These are phyloP conservation scores for Tragelaphus scriptus DNA, from an alignment of 2,113 vertebrate genomes.

Conservation along the genomic window DNA sequence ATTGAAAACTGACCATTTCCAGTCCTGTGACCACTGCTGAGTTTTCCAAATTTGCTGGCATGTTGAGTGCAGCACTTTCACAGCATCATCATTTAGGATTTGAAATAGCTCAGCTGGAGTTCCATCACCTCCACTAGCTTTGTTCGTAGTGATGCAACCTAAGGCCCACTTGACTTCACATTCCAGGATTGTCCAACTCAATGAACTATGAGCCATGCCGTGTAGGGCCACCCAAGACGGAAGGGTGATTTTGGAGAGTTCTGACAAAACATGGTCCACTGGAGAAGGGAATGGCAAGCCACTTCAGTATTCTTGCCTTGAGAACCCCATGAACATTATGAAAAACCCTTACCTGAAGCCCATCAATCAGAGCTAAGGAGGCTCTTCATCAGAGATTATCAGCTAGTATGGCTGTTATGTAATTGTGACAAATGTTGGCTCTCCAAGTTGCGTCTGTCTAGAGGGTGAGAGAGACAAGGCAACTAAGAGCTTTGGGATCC, in stretches of 20 bases:
- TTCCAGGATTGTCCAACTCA: neutral
- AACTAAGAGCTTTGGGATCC: neutral
- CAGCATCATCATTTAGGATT: neutral
- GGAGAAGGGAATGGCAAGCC: neutral
- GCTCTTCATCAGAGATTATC: neutral
- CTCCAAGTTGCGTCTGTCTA: no score
- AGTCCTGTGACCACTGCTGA: neutral
- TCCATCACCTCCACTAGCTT: neutral
- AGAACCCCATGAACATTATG: neutral
- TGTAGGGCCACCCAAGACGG: neutral
- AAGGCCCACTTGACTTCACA: neutral
- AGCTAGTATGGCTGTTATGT: accelerated
- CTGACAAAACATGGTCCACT: neutral
- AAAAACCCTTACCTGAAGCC: neutral
- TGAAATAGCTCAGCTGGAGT: neutral
- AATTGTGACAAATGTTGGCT: neutral
- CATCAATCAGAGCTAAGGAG: neutral
- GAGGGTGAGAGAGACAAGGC: neutral
- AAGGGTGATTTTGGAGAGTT: neutral
- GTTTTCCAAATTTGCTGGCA: neutral
- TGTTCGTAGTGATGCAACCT: neutral
- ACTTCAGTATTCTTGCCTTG: neutral
- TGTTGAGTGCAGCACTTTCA: neutral
- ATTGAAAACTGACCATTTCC: neutral
- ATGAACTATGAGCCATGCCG: neutral